Base-by-base conservation (phyloP, 2,888 invertebrate genomes). In the Sphaerophoria rueppellii region DNA sequence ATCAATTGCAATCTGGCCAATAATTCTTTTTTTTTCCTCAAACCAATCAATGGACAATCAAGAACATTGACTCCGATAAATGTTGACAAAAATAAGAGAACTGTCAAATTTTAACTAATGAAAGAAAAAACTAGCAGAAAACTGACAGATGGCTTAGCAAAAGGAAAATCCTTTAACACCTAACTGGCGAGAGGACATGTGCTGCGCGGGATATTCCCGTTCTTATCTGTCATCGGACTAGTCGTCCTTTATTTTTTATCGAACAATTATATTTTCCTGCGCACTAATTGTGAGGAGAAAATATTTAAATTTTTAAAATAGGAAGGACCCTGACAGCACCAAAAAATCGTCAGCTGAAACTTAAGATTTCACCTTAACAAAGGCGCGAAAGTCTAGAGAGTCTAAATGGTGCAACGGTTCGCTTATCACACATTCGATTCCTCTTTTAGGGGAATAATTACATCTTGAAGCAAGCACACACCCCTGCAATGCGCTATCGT, bases 1-100 rank as follows among this genome's bases (percentile, higher is more conserved):
- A 79, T 80, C 55, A 16, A 74, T 82, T 78, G 82, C 83, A 83
- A 83, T 83, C 79, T 79, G 83, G 83, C 61, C 61, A 79, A 83
- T 83, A 83, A 83, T 79, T 83, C 71, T 74, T 78, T n/a, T n/a
- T n/a, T n/a, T n/a, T 48, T 79, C 14, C 37, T 55, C 52, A 24
- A 40, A n/a, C 0, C 34, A 35, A 35, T 57, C 34, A n/a, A 16
- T 11, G 48, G 40, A 80, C 65, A 70, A 75, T 75, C 48, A 63
- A 46, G 24, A 65, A 58, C 71, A 75, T 72, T 81, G 65, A 72
- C 24, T 35, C 24, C 48, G 58, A 63, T 32, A 46, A 61, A 73
- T 40, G 24, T 52, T n/a, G 52, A 70, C 24, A 14, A 50, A 54
- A 69, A 24, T 24, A 69, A 14, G n/a, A 34, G 35, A 70, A 58